Evolutionary conservation across 2,113 vertebrate species (phyloP).

Genomic region (Hemiscyllium ocellatum): DNA sequence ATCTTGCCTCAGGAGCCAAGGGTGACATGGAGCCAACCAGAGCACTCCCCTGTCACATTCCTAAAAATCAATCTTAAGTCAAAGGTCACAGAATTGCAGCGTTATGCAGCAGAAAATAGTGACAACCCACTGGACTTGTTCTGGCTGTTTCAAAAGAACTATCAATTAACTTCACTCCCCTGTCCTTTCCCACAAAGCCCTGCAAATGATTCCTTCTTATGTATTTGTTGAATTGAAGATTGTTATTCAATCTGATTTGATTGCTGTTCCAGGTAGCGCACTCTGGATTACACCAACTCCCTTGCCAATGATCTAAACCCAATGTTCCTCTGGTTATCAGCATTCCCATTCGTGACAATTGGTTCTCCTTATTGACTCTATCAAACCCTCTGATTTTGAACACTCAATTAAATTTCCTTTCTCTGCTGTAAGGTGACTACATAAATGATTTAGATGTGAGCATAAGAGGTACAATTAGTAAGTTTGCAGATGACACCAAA

Average conservation of each 20-base stretch:
- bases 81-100: not conserved
- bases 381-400: not conserved
- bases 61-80: not conserved
- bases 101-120: not conserved
- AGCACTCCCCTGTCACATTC: not conserved
- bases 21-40: too few species aligned
- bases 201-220: not conserved
- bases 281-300: not conserved
- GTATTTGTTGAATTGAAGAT: not conserved
- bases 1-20: too few species aligned
- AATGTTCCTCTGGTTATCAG: not conserved
- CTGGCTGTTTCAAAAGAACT: not conserved
- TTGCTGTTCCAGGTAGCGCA: not conserved
- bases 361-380: not conserved
- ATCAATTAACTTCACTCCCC: not conserved
- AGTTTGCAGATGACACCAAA: too few species aligned
- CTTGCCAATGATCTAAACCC: not conserved
- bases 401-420: not conserved
- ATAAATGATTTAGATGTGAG: too few species aligned
- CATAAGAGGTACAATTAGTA: too few species aligned
- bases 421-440: not conserved
- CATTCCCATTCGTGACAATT: not conserved
- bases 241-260: not conserved
- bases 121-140: not conserved
- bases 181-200: not conserved